A percentile compares a stretch with the other conserved stretches of the same genome.
Conservation (phyloP, 2,888 invertebrate species). For the Nomada fabriciana region DNA sequence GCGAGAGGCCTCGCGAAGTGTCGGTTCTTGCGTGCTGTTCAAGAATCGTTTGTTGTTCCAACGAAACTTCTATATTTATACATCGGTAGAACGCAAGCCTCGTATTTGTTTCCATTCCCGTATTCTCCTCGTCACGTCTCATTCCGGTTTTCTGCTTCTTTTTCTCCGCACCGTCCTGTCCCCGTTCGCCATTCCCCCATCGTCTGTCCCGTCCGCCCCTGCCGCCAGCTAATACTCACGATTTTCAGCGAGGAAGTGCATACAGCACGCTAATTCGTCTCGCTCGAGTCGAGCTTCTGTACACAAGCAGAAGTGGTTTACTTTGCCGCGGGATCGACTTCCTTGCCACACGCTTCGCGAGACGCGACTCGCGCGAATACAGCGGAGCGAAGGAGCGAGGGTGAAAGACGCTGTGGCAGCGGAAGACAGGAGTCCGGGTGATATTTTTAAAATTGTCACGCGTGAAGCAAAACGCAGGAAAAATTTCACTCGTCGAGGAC, state of each 20-base stretch:
- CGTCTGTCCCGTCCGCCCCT: conserved; percentile 11
- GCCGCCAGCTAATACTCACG: conserved; percentile 32
- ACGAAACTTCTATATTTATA: conserved; percentile 70
- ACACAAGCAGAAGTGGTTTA: conserved; percentile 60
- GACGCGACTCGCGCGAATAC: neutral
- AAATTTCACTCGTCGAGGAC: conserved; percentile 1
- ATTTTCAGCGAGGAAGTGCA: conserved; percentile 35
- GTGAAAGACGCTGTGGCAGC: neutral
- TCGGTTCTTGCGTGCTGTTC: conserved; percentile 24
- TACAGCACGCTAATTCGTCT: conserved; percentile 53
- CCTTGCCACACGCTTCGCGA: conserved; percentile 52
- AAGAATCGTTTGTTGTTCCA: conserved; percentile 65
- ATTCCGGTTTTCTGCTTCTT: conserved; percentile 50
- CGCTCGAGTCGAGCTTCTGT: conserved; percentile 47
- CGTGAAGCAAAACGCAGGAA: neutral
- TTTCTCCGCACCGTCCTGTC: conserved; percentile 15
- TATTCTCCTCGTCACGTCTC: conserved; percentile 46
- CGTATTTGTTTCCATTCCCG: conserved; percentile 67
- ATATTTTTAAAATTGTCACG: conserved; percentile 34
- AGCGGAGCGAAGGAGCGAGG: no score
- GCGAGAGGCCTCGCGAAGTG: conserved; percentile 49
- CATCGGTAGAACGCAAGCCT: conserved; percentile 47
- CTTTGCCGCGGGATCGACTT: conserved; percentile 53
- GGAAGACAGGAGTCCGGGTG: conserved; percentile 24
- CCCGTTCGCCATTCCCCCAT: conserved; percentile 6